Conservation (phyloP, 2,888 invertebrate genomes). For the Thelaira solivaga region DNA sequence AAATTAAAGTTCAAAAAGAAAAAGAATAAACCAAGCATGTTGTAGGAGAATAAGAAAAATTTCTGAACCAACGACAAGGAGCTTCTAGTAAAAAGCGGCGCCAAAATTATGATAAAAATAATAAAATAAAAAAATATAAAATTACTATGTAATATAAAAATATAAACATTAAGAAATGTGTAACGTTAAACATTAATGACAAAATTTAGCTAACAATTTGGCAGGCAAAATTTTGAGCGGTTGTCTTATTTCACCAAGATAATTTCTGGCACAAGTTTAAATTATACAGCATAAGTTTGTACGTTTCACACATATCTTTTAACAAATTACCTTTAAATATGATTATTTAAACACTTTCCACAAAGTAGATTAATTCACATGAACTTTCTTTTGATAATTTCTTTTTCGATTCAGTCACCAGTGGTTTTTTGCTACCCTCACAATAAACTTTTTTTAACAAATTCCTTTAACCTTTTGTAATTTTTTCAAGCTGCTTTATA, state of each 20-base stretch:
- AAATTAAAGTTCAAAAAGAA: constrained; percentile 35
- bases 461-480: background rate
- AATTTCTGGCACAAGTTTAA: background rate
- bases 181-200: background rate
- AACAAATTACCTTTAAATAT: constrained; percentile 17
- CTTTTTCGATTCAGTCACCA: constrained; percentile 28
- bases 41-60: constrained; percentile 30
- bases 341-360: background rate
- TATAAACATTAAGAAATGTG: background rate
- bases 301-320: background rate
- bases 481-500: background rate
- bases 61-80: constrained; percentile 31
- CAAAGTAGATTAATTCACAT: constrained; percentile 23
- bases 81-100: constrained; percentile 53
- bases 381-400: constrained; percentile 32
- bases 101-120: constrained; percentile 50
- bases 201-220: background rate
- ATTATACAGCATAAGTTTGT: background rate
- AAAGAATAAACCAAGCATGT: constrained; percentile 26
- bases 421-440: constrained; percentile 9
- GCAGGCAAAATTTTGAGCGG: background rate
- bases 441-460: constrained; percentile 31
- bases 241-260: background rate
- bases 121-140: background rate
- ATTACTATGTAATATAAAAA: background rate